Evolutionary conservation across 2,797 vertebrate genomes (phyloP), one percentile per base, ranked within the genome.

Genomic region (Syngnathus rostellatus): DNA sequence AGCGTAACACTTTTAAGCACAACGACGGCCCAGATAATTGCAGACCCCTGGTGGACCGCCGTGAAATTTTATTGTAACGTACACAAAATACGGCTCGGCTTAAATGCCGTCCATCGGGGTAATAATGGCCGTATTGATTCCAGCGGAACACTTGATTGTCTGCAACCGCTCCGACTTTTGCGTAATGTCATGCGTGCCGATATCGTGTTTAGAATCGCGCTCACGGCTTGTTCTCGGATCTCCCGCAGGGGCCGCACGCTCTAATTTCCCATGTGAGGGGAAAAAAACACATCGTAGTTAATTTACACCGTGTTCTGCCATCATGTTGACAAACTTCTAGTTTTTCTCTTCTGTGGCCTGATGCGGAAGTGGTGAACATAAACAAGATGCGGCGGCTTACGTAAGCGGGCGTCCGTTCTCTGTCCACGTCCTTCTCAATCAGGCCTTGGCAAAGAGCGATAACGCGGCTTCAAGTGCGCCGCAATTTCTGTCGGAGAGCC

Each of bases 91-190:
- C 14, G 55, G 55, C 55, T 12, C 25, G 12, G 55, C 55, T 50
- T 64, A 38, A 63, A 38, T 5, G 46, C 17, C 9, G 62, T 51
- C 40, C 25, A 63, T 51, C 17, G 5, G 19, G 38, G 23, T 43
- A 40, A 55, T 55, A 43, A 65, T 43, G 38, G 64, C 21, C 1
- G 25, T 40, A 65, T 65, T 43, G 51, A 65, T 65, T 65, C 39
- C 39, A 40, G 37, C n/a, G 19, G 38, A 55, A 51, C 41, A 17
- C 12, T 51, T 66, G 46, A 39, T 16, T 14, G 51, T 12, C n/a
- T 59, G 8, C 19, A 23, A 55, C 39, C 41, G 25, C 60, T 37
- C 2, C 11, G 38, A 55, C 54, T 43, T 59, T 19, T 37, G 23
- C 41, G 17, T 25, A 40, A 66, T 48, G 12, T 39, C 45, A 64